Evolutionary conservation across 2,888 invertebrate genomes (phyloP).

Genomic region (Globia sparganii): DNA sequence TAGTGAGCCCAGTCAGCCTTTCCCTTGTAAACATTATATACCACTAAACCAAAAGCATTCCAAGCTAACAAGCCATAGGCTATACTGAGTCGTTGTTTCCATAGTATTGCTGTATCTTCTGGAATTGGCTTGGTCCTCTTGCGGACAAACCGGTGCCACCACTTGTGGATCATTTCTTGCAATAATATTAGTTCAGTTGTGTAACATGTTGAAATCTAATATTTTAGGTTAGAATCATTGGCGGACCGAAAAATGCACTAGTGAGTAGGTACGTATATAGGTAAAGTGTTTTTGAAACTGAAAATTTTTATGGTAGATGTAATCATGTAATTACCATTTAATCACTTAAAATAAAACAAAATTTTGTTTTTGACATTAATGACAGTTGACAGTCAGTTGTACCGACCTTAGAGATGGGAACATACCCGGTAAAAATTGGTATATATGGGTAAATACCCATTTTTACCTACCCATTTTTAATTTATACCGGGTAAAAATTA

Average conservation of each 20-base stretch:
- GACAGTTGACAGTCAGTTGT: too few relatives aligned
- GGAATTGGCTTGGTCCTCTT: slow-evolving; percentile 85
- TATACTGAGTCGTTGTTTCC: slow-evolving; percentile 92
- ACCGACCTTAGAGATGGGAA: too few relatives aligned
- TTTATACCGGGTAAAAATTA: too few relatives aligned
- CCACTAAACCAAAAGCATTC: slow-evolving; percentile 93
- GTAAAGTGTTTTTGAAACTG: neutral
- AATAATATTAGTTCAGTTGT: slow-evolving; percentile 50
- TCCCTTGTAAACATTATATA: slow-evolving; percentile 91
- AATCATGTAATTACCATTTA: neutral
- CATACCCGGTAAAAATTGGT: too few relatives aligned
- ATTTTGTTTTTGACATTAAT: neutral
- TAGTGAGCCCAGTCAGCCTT: slow-evolving; percentile 92
- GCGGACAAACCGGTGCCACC: slow-evolving; percentile 85
- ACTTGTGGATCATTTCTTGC: slow-evolving; percentile 77
- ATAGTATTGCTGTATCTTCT: slow-evolving; percentile 87
- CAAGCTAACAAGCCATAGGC: slow-evolving; percentile 92
- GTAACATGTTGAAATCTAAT: slow-evolving; percentile 21
- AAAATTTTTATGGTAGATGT: neutral
- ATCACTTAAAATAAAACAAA: neutral
- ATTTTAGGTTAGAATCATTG: slow-evolving; percentile 37
- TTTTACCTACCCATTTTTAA: too few relatives aligned
- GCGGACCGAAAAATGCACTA: neutral
- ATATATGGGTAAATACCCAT: too few relatives aligned
- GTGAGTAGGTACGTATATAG: neutral